These are phyloP conservation scores for Malurus elegans DNA, from an alignment of 2,113 vertebrate genomes.

Conservation along the genomic window DNA sequence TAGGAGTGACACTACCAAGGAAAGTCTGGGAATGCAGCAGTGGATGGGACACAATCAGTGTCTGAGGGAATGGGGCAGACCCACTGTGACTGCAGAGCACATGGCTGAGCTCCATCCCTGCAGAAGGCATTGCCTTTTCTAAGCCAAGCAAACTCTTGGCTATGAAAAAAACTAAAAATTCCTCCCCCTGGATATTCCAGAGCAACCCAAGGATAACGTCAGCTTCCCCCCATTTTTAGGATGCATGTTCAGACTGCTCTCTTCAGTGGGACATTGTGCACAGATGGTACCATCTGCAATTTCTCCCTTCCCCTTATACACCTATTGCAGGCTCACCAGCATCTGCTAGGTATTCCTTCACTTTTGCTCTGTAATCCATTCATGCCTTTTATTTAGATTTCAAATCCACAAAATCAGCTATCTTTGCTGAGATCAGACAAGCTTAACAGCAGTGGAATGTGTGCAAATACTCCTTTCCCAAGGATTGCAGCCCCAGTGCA, in stretches of 20 bases:
- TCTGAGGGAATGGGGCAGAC: not conserved
- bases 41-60: fast-evolving
- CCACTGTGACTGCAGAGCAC: fast-evolving
- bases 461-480: not conserved
- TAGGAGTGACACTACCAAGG: not conserved
- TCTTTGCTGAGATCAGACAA: not conserved
- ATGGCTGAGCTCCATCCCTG: not conserved
- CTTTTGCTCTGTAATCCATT: not conserved
- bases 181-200: fast-evolving
- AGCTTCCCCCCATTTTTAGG: not conserved
- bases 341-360: not conserved
- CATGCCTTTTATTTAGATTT: not conserved
- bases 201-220: not conserved
- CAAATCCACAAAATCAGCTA: not conserved
- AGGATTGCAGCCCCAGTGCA: not conserved
- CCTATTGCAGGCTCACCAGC: not conserved
- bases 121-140: not conserved
- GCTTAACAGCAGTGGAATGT: not conserved
- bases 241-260: not conserved
- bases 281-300: not conserved
- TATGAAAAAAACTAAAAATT: not conserved
- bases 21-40: not conserved
- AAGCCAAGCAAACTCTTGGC: not conserved
- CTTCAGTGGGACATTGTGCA: not conserved
- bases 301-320: not conserved